Evolutionary conservation across 1,140 invertebrate species (phyloP), one percentile per base, ranked within the genome.

Genomic region (Neomicropteryx cornuta): DNA sequence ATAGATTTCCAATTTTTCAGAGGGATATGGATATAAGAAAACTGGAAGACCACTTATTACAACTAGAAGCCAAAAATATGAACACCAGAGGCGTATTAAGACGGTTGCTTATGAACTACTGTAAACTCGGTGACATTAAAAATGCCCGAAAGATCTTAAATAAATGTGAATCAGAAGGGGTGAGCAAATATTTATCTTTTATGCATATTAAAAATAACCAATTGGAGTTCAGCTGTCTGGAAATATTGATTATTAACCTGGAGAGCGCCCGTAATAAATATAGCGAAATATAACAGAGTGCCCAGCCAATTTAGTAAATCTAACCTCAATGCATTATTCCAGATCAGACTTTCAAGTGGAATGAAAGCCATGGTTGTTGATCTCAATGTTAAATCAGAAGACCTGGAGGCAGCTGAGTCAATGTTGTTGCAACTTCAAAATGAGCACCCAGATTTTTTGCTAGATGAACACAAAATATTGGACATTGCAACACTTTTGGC

Each of bases 381-480:
- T 41, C 43, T 69, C 0, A 69, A 70, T 45, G 54, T 70, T n/a
- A 62, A 60, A 34, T 48, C 58, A 24, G 58, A 60, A 1, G 58
- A 71, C 37, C 20, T 73, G 2, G 55, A 70, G 2, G 44, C 65
- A 24, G 72, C 74, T 2, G 53, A 68, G 27, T 11, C 53, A 8
- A 43, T 58, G 2, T 56, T 72, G 3, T 46, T 60, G 0, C 56
- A 72, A 21, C 45, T 77, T 1, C 66, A 61, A 42, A 54, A 50
- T 18, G 38, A 52, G 0, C 46, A 57, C 10, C 52, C 60, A 1
- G 50, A 62, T 22, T 76, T 76, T 51, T 51, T 36, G 0, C 48
- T 77, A 6, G 73, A 77, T 46, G 62, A 61, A 29, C 66, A 53
- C 40, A 77, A 77, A 55, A 53, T 76, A 6, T 52, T 79, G 5